Evolutionary conservation across 2,888 invertebrate genomes (phyloP).

Genomic region (Agapetus fuscipes): DNA sequence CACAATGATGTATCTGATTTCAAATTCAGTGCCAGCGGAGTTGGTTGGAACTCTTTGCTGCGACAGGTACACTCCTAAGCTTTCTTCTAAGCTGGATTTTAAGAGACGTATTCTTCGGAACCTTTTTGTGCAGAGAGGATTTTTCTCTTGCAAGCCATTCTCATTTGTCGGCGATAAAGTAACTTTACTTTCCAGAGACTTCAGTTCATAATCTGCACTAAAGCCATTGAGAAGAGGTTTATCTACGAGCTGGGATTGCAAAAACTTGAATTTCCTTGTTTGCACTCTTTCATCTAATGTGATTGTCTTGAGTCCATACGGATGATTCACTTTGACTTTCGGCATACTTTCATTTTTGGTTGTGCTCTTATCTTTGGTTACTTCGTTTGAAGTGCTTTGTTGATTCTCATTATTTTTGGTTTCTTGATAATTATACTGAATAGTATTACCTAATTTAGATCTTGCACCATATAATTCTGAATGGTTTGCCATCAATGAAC

Average conservation of each 20-base stretch:
- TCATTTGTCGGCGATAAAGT: conserved; percentile 30
- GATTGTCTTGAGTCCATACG: conserved; percentile 39
- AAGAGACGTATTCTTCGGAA: conserved; percentile 57
- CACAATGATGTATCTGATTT: conserved; percentile 53
- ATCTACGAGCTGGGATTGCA: conserved; percentile 38
- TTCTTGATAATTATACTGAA: no score
- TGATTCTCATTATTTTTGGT: no score
- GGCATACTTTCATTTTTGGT: background rate
- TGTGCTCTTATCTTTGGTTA: conserved; percentile 20
- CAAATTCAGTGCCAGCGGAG: conserved; percentile 42
- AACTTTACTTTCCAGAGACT: conserved; percentile 31
- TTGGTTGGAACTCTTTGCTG: conserved; percentile 52
- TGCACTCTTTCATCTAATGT: conserved; percentile 42
- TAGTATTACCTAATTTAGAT: no score
- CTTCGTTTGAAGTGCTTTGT: background rate
- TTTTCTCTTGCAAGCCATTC: conserved; percentile 42
- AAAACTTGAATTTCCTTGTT: conserved; percentile 41
- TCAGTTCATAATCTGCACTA: conserved; percentile 27
- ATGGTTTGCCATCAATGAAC: no score
- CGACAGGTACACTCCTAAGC: conserved; percentile 61
- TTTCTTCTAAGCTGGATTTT: conserved; percentile 56
- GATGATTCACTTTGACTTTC: conserved; percentile 30
- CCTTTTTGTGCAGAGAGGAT: conserved; percentile 49
- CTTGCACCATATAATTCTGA: no score
- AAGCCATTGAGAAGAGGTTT: conserved; percentile 28